Conservation (phyloP, 2,797 vertebrate species). For the Microtus obscurus region DNA sequence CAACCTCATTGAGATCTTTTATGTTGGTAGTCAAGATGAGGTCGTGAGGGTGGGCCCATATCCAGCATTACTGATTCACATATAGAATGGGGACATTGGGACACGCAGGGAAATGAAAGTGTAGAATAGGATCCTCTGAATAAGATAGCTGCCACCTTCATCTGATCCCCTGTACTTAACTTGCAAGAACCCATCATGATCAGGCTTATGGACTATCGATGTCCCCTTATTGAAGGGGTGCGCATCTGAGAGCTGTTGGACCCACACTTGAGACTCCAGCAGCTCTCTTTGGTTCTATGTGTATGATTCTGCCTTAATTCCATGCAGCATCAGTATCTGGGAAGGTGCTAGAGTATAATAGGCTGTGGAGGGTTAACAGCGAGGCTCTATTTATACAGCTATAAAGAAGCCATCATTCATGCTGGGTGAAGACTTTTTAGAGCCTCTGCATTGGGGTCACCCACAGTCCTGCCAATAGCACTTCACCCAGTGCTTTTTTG, state of each 20-base stretch:
- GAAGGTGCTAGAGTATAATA: not conserved
- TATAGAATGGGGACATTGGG: not conserved
- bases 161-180: not conserved
- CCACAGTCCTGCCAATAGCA: not conserved
- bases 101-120: not conserved
- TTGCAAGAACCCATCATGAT: not conserved
- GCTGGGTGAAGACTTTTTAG: not conserved
- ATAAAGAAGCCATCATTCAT: not conserved
- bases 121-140: not conserved
- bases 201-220: not conserved
- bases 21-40: not conserved
- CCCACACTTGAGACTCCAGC: not conserved
- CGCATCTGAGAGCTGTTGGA: not conserved
- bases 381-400: not conserved
- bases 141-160: not conserved
- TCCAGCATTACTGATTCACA: not conserved
- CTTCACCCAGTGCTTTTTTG: not conserved
- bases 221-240: not conserved
- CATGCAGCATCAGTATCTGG: not conserved
- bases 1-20: not conserved
- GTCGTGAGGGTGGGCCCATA: not conserved
- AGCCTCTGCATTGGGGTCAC: not conserved
- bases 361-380: not conserved
- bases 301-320: not conserved
- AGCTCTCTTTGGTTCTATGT: not conserved